A percentile compares a stretch with the other conserved stretches of the same genome.
Conservation (phyloP, 2,797 vertebrate genomes). For the Mormyrops boulengeri region DNA sequence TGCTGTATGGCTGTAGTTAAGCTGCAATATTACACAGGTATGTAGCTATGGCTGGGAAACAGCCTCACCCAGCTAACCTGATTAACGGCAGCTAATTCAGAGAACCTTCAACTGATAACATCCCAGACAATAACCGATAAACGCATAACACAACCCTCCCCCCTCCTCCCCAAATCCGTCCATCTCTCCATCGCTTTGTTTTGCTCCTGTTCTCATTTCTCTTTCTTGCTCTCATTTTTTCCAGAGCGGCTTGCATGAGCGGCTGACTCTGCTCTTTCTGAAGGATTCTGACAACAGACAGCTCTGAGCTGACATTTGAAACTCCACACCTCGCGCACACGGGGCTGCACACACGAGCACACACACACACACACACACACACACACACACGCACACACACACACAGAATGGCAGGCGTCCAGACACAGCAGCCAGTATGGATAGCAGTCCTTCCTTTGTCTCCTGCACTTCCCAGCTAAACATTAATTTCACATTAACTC, state of each 20-base stretch:
- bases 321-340: not conserved
- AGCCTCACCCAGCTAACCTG: not conserved
- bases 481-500: not conserved
- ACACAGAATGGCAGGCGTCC: not conserved
- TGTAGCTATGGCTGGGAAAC: not conserved
- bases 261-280: slow-evolving; percentile 14
- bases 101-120: not conserved
- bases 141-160: not conserved
- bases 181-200: not conserved
- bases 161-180: not conserved
- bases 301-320: slow-evolving; percentile 19
- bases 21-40: not conserved
- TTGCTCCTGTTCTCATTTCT: not conserved
- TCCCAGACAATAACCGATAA: not conserved
- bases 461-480: not conserved
- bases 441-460: not conserved
- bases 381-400: not conserved
- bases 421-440: not conserved
- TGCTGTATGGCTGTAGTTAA: not conserved
- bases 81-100: not conserved
- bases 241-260: not conserved
- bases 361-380: not conserved
- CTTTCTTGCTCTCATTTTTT: slow-evolving; percentile 6
- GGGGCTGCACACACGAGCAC: not conserved
- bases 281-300: slow-evolving; percentile 13